A percentile compares a stretch with the other conserved stretches of the same genome.
These are phyloP conservation scores for Crossocerus cetratus DNA, from an alignment of 2,888 invertebrate genomes.

Conservation along the genomic window DNA sequence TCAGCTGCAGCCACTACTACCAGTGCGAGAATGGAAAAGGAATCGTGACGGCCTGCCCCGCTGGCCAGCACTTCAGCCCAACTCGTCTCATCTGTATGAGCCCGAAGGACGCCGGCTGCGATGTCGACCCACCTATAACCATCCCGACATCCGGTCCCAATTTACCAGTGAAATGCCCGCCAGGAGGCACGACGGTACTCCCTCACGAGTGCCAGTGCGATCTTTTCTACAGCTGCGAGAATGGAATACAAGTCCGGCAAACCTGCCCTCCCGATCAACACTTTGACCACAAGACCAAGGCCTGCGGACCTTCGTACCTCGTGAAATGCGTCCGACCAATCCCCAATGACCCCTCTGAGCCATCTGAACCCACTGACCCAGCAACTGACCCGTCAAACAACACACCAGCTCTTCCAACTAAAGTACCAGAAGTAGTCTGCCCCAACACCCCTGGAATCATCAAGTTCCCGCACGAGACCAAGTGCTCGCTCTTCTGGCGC, in stretches of 20 bases:
- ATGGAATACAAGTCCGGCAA: conserved; percentile 29
- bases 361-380: too few relatives aligned
- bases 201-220: background rate
- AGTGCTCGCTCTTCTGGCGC: background rate
- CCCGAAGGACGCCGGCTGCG: background rate
- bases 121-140: background rate
- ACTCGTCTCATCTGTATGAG: background rate
- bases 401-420: too few relatives aligned
- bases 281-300: background rate
- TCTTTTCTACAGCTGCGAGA: conserved; percentile 30
- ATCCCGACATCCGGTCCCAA: background rate
- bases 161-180: background rate
- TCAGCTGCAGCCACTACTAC: background rate
- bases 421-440: too few relatives aligned
- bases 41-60: background rate
- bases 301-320: background rate
- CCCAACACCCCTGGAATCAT: background rate
- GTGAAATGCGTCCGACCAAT: background rate
- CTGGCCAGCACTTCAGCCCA: background rate
- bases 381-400: too few relatives aligned
- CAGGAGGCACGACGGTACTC: conserved; percentile 6
- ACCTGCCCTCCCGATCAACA: conserved; percentile 36
- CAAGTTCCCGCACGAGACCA: background rate
- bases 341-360: too few relatives aligned
- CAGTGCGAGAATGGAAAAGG: background rate